phyloP scores from a whole-genome alignment of 30 jellyfish, hydroid and myxozoan species.

The Clytia hemisphaerica region DNA sequence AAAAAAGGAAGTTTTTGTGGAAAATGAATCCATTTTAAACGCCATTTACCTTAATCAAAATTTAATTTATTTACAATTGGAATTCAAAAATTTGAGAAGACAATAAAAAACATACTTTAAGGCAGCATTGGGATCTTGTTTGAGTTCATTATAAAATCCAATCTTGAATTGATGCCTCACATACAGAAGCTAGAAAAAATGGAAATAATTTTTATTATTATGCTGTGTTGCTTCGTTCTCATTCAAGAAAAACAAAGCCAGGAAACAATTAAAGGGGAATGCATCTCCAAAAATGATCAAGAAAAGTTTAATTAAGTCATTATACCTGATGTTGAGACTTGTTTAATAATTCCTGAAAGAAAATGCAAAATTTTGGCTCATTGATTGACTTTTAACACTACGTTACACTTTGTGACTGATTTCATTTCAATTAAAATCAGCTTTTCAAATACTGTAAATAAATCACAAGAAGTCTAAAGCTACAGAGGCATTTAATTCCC shows the following conservation, averaged over 20 bases:
- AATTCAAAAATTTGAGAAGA: not conserved
- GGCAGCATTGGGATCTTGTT: slow-evolving; percentile 71
- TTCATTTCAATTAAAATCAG: no score
- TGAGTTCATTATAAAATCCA: slow-evolving; percentile 71
- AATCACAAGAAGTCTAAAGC: no score
- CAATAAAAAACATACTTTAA: slow-evolving; percentile 41
- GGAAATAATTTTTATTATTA: not conserved
- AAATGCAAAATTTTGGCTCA: not conserved
- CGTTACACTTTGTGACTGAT: no score
- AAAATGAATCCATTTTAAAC: no score
- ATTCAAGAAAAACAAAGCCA: not conserved
- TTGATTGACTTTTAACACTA: no score
- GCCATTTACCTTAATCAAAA: no score
- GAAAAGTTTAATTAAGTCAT: no score
- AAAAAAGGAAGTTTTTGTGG: not conserved
- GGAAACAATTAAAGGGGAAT: not conserved
- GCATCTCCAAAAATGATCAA: no score
- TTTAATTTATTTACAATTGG: no score
- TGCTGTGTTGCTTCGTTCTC: not conserved
- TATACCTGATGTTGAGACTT: slow-evolving; percentile 95
- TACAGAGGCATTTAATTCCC: no score
- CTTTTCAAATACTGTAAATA: no score
- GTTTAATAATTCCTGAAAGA: slow-evolving; percentile 65
- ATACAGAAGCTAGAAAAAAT: slow-evolving; percentile 43
- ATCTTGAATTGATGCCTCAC: slow-evolving; percentile 89